Evolutionary conservation across 2,888 invertebrate species (phyloP).

Genomic region (Timema podura): DNA sequence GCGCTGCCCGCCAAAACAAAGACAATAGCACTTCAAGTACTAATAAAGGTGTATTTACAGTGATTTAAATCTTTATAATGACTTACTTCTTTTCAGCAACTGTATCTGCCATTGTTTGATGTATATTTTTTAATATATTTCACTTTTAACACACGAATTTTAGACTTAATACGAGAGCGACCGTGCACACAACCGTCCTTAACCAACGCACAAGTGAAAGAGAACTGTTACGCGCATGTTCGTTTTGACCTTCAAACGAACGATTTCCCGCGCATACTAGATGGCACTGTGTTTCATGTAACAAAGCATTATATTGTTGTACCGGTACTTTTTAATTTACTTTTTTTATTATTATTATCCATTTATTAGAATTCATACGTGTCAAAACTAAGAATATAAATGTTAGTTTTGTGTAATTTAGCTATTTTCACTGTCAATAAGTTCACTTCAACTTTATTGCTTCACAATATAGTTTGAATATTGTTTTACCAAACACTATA

Average conservation of each 20-base stretch:
- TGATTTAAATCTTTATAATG: constrained; percentile 28
- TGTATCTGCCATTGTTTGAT: constrained; percentile 58
- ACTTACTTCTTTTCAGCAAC: constrained; percentile 63
- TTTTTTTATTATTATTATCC: too few species aligned
- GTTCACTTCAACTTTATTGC: too few species aligned
- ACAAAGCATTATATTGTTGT: too few species aligned
- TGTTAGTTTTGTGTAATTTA: too few species aligned
- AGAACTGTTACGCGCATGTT: constrained; percentile 29
- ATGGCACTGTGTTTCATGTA: constrained; percentile 12
- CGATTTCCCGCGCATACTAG: constrained; percentile 28
- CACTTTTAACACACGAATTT: constrained; percentile 20
- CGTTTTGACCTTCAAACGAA: constrained; percentile 27
- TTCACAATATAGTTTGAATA: too few species aligned
- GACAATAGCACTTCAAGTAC: constrained; percentile 16
- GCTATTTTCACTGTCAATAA: too few species aligned
- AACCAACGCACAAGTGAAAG: constrained; percentile 28
- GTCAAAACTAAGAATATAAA: too few species aligned
- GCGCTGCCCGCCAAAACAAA: constrained; percentile 31
- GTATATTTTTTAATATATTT: constrained; percentile 9
- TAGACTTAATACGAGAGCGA: constrained; percentile 17
- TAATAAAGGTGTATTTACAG: constrained; percentile 18
- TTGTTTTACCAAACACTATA: too few species aligned
- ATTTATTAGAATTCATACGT: too few species aligned
- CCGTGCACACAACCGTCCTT: constrained; percentile 24
- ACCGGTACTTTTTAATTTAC: too few species aligned